Percentiles rank a stretch among this genome's conserved stretches.
Conservation (phyloP, 2,113 vertebrate species). For the Ifrita kowaldi region DNA sequence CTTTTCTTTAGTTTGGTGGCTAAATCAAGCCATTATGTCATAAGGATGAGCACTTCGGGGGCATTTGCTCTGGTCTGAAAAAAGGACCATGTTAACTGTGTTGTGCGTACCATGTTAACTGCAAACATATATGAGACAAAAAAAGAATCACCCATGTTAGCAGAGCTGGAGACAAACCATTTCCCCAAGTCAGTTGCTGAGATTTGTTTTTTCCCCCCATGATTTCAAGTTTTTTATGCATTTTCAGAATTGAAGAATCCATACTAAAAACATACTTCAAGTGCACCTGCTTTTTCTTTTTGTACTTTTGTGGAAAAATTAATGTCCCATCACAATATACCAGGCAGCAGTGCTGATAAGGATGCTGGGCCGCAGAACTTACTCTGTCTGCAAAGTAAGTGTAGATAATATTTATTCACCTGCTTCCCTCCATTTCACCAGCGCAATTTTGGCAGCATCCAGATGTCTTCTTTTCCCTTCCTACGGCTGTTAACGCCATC, state of each 20-base stretch:
- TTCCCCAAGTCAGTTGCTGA: not conserved
- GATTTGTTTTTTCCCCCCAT: no score
- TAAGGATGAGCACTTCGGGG: not conserved
- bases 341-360: fast-evolving
- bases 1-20: not conserved
- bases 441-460: not conserved
- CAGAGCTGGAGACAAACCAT: not conserved
- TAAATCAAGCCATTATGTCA: not conserved
- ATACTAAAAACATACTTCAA: not conserved
- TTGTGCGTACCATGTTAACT: fast-evolving
- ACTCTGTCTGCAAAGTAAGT: not conserved
- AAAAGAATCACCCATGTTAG: not conserved
- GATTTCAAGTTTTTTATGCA: not conserved
- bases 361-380: not conserved
- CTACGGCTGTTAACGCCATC: fast-evolving
- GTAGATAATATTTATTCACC: not conserved
- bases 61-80: not conserved
- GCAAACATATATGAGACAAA: not conserved
- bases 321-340: not conserved
- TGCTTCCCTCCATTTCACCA: not conserved
- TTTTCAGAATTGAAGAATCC: not conserved
- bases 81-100: not conserved
- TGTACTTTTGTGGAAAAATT: not conserved
- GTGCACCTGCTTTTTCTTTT: not conserved
- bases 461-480: not conserved